These are phyloP conservation scores for Sebastiscus tertius DNA, from an alignment of 2,797 vertebrate genomes.

Conservation along the genomic window DNA sequence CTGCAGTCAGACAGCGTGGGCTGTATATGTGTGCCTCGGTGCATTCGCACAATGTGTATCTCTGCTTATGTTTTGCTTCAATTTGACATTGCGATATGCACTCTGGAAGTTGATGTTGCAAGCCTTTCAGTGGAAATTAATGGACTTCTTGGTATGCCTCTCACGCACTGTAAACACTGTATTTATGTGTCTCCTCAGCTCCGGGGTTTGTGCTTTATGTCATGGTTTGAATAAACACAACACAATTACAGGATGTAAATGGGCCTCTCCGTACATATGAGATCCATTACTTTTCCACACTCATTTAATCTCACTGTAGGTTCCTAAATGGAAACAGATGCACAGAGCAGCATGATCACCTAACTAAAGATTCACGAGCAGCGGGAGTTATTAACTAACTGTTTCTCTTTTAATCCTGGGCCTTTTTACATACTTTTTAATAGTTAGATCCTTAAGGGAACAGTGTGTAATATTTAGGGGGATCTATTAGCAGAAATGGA, in stretches of 20 bases:
- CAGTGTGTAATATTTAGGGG: not conserved
- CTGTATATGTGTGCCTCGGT: not conserved
- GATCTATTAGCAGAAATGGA: not conserved
- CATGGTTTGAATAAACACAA: conserved; percentile 60
- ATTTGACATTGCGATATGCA: not conserved
- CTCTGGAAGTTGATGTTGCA: not conserved
- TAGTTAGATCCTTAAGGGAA: not conserved
- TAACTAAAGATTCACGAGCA: conserved; percentile 38
- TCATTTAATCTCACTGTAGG: conserved; percentile 64
- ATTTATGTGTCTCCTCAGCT: conserved; percentile 36
- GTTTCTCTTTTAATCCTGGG: conserved; percentile 14
- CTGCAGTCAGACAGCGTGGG: conserved; percentile 9
- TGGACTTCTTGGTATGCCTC: conserved; percentile 7
- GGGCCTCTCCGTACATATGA: conserved; percentile 60
- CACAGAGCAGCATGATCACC: conserved; percentile 38
- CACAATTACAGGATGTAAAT: conserved; percentile 65
- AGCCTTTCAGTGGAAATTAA: not conserved
- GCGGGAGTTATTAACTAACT: conserved; percentile 36
- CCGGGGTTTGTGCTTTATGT: conserved; percentile 39
- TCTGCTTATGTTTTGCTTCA: conserved; percentile 11
- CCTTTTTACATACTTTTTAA: not conserved
- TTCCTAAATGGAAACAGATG: conserved; percentile 72
- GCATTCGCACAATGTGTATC: not conserved
- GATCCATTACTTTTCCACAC: conserved; percentile 58
- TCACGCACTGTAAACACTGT: conserved; percentile 43